Base-by-base conservation (phyloP, 2,888 invertebrate genomes). In the Chrysomela aeneicollis region DNA sequence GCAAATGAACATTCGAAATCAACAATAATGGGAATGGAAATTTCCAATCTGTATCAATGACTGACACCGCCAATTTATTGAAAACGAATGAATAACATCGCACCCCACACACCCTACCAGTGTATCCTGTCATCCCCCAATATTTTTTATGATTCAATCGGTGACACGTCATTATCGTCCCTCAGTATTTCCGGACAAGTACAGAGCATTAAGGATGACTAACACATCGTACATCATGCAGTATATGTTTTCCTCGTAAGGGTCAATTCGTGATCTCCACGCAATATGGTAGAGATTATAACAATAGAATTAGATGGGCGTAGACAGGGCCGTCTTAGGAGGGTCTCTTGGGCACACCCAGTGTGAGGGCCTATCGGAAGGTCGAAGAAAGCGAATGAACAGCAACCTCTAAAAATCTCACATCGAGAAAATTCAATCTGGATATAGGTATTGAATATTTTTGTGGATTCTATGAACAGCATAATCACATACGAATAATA, bases 221-320 rank as follows among this genome's bases (percentile, higher is more conserved):
- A 67, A 67, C 62, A n/a, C n/a, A n/a, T n/a, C n/a, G n/a, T n/a
- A n/a, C n/a, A n/a, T 26, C 26, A 26, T 26, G 50, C 50, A 55
- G 62, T 26, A 51, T 62, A 61, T 62, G 53, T 52, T 30, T 46
- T 51, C 30, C 26, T 22, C 53, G 30, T 30, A 61, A 63, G 55
- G 62, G 66, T 52, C 63, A 54, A 66, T 61, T 63, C 57, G 49
- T 53, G 52, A 63, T 60, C 61, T 67, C 61, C 26, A 49, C 54
- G 59, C 62, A 64, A 64, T 67, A 67, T 62, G 67, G 55, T 62
- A 51, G 64, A 62, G 59, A 59, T 67, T 64, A 64, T 15, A 59
- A 67, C 61, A 67, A 67, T 64, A 30, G 66, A 68, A 65, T 58
- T 26, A 21, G 46, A 57, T 59, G 35, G 46, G 52, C 58, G 53